Percentiles rank a stretch among this genome's conserved stretches.
Conservation (phyloP, 2,113 vertebrate species). For the Lagenorhynchus albirostris region DNA sequence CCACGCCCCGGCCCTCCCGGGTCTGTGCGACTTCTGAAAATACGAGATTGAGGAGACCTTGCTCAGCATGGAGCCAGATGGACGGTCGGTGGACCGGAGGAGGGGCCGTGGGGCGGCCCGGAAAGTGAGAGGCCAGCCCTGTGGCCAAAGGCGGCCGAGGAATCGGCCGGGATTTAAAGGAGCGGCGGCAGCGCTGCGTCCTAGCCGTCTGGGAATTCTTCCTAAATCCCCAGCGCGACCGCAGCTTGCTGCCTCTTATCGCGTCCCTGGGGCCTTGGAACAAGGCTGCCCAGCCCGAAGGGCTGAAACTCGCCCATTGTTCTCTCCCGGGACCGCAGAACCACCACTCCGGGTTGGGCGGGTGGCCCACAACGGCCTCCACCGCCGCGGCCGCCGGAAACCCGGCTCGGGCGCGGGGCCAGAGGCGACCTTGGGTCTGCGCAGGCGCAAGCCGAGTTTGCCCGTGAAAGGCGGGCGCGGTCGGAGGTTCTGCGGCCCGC, state of each 20-base stretch:
- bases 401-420: accelerated
- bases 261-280: background rate
- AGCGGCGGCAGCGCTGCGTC: accelerated
- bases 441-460: constrained; percentile 24
- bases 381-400: background rate
- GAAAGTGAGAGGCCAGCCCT: accelerated
- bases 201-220: background rate
- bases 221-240: background rate
- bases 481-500: background rate
- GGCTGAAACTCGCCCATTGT: background rate
- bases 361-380: accelerated
- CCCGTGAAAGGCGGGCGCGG: accelerated
- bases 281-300: background rate
- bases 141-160: background rate
- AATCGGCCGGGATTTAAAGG: accelerated
- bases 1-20: accelerated
- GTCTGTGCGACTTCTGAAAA: background rate
- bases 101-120: background rate
- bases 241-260: background rate
- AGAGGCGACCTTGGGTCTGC: background rate
- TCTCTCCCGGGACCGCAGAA: background rate
- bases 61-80: background rate
- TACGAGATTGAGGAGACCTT: no score
- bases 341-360: accelerated
- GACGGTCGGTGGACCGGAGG: accelerated